Base-by-base conservation (phyloP, 2,113 vertebrate genomes). In the Hirundichthys speculiger region DNA sequence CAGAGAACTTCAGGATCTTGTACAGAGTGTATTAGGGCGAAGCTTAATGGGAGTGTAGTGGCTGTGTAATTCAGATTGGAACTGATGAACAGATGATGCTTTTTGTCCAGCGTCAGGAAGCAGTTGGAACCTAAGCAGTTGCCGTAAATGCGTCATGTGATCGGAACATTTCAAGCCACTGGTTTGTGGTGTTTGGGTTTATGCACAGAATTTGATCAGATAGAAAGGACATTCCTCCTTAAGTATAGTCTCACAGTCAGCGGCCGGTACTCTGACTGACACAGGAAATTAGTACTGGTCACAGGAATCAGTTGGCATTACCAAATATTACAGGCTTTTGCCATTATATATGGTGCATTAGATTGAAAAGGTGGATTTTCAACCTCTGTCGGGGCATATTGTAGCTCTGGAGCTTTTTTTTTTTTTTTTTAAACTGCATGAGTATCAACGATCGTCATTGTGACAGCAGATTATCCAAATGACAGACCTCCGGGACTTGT, bases 161-260 rank as follows among this genome's bases (percentile, higher is more conserved):
- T 39, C n/a, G 38, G 59, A 64, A 48, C 42, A 59, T 51, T 65
- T 73, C 34, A 57, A 58, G 63, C 54, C 66, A 10, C 11, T 34
- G 30, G 5, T 34, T 34, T 34, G 30, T 34, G 3, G 11, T 34
- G 7, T 34, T 7, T 34, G 30, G 30, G 70, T 77, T 77, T 56
- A 55, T 75, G 22, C 22, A 51, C 43, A 63, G 75, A 69, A 63
- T 62, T 52, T 39, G 76, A 78, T 38, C 85, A 64, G 74, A 81
- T 73, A 67, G 72, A 85, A 80, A 69, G 58, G 67, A 62, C 64
- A 62, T 63, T 38, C 19, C 43, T 22, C 34, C 45, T 45, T 21
- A 64, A 30, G 55, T 51, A 49, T 68, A 54, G 41, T 27, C 13
- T 41, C 18, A 25, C 13, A 0, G 34, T 58, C 20, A 20, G 11